Evolutionary conservation across 2,797 vertebrate genomes (phyloP).

Genomic region (Chanos chanos): DNA sequence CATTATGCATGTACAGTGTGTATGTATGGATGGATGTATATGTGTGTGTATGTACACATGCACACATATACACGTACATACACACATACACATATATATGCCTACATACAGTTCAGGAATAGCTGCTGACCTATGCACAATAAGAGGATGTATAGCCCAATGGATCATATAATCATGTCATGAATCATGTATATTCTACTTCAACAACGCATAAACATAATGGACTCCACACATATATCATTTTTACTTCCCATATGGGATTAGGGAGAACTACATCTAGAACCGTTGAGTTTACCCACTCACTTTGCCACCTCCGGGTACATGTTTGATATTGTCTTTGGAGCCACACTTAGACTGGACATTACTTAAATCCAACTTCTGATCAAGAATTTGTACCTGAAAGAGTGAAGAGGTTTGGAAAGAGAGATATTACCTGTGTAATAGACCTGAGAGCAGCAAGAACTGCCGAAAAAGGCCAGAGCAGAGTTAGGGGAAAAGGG

Average conservation of each 20-base stretch:
- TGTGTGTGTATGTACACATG: too few species aligned
- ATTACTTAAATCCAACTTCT: conserved; percentile 72
- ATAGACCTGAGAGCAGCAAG: conserved; percentile 23
- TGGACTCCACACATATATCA: not conserved
- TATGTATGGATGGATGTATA: too few species aligned
- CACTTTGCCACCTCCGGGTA: conserved; percentile 77
- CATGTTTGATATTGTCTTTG: conserved; percentile 96
- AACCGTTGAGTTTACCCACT: conserved; percentile 52
- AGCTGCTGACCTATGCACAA: too few species aligned
- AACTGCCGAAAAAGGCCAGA: conserved; percentile 36
- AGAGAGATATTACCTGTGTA: conserved; percentile 48
- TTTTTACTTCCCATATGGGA: not conserved
- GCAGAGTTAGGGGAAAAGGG: too few species aligned
- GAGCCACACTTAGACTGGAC: conserved; percentile 85
- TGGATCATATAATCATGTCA: too few species aligned
- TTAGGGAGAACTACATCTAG: not conserved
- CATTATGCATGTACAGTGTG: too few species aligned
- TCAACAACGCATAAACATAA: too few species aligned
- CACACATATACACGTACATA: too few species aligned
- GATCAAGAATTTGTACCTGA: conserved; percentile 73
- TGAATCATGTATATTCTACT: too few species aligned
- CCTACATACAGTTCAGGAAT: too few species aligned
- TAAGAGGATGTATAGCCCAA: too few species aligned
- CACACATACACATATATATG: too few species aligned
- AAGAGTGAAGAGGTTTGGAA: conserved; percentile 51